Evolutionary conservation across 2,113 vertebrate species (phyloP).

Genomic region (Pachyramphus minor): DNA sequence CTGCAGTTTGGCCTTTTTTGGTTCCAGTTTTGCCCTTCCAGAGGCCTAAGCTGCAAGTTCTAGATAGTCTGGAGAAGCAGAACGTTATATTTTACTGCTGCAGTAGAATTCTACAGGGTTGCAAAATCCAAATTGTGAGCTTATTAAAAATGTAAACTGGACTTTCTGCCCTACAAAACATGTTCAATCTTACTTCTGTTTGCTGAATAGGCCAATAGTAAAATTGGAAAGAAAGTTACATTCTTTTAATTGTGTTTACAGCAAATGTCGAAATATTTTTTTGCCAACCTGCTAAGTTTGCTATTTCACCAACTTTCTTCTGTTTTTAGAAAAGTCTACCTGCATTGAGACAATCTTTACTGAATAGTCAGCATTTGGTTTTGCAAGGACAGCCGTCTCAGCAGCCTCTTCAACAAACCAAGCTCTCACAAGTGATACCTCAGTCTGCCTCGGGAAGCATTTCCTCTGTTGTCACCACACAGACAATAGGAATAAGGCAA

Average conservation of each 20-base stretch:
- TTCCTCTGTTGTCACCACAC: constrained; percentile 69
- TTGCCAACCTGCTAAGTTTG: background rate
- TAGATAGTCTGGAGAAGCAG: background rate
- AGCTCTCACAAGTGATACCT: constrained; percentile 67
- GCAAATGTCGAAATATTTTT: background rate
- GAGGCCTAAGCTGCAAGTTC: background rate
- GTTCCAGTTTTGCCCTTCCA: background rate
- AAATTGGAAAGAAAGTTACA: background rate
- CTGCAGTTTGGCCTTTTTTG: background rate
- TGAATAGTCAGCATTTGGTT: constrained; percentile 81
- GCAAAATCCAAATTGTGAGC: background rate
- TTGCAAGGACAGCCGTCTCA: constrained; percentile 63
- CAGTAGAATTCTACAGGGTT: background rate
- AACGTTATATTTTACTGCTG: background rate
- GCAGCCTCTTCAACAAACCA: constrained; percentile 75
- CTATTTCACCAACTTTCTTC: background rate
- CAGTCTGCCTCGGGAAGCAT: constrained; percentile 61
- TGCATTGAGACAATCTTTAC: constrained; percentile 83
- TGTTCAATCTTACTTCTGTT: background rate
- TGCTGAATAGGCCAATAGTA: background rate
- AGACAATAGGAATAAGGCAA: constrained; percentile 78
- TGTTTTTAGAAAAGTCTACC: constrained; percentile 85
- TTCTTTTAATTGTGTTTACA: background rate
- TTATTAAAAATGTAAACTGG: background rate
- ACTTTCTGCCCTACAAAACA: background rate